These are phyloP conservation scores for Dicrurus megarhynchus DNA, from an alignment of 2,113 vertebrate genomes.

Conservation along the genomic window DNA sequence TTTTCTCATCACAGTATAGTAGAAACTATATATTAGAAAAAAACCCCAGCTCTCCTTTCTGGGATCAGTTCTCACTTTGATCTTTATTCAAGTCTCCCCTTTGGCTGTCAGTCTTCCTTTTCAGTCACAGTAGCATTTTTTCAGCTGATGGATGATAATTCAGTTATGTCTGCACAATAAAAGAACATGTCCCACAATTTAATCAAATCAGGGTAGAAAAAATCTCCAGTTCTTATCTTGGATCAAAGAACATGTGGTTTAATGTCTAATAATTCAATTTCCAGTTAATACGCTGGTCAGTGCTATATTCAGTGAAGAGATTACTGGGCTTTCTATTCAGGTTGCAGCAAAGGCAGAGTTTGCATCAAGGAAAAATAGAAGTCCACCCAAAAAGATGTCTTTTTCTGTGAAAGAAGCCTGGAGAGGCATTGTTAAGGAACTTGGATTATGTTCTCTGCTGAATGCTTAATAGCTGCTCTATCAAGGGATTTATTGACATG, in stretches of 20 bases:
- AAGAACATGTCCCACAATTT: neutral
- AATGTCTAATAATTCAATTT: neutral
- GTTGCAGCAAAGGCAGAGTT: neutral
- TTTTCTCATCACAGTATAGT: neutral
- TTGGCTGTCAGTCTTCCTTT: neutral
- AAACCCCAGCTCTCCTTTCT: neutral
- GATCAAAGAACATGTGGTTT: neutral
- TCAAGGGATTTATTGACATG: neutral
- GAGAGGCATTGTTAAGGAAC: neutral
- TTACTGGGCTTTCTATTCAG: neutral
- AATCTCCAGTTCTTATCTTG: constrained; percentile 20
- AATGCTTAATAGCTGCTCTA: neutral
- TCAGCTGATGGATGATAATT: constrained; percentile 10
- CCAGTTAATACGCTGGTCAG: neutral
- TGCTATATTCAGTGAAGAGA: neutral
- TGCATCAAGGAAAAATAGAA: neutral
- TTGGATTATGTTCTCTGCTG: neutral
- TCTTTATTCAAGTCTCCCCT: neutral
- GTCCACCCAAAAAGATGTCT: neutral
- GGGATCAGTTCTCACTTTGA: neutral
- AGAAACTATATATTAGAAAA: neutral
- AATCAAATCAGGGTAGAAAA: constrained; percentile 11
- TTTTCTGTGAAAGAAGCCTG: neutral
- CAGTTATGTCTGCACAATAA: neutral
- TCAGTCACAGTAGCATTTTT: neutral